Evolutionary conservation across 2,888 invertebrate genomes (phyloP).

Genomic region (Celastrina argiolus): DNA sequence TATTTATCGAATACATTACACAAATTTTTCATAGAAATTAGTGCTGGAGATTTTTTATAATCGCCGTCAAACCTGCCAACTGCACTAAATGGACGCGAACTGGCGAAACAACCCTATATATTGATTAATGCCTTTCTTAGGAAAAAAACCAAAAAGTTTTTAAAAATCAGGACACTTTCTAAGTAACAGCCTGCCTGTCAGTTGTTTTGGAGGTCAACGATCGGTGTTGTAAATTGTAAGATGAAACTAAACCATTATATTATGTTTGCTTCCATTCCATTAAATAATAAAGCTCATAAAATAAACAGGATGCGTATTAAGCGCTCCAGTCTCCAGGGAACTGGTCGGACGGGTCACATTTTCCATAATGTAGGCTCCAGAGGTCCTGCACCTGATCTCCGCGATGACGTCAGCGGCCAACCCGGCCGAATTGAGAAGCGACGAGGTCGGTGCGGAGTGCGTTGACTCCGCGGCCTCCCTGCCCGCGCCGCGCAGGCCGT

Average conservation of each 20-base stretch:
- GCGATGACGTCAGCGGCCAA: conserved; percentile 20
- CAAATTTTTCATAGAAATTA: too few species aligned
- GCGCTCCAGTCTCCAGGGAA: background rate
- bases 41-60: too few species aligned
- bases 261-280: too few species aligned
- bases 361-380: background rate
- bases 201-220: background rate
- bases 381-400: conserved; percentile 28
- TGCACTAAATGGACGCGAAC: too few species aligned
- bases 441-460: conserved; percentile 30
- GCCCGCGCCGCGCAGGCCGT: conserved; percentile 26
- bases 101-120: too few species aligned
- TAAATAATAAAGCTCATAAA: background rate
- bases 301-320: background rate
- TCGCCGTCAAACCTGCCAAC: too few species aligned
- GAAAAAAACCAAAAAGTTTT: too few species aligned
- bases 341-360: background rate
- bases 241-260: background rate
- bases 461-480: conserved; percentile 35
- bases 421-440: conserved; percentile 11
- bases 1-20: too few species aligned
- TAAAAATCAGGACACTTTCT: too few species aligned
- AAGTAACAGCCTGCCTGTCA: too few species aligned
- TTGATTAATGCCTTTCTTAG: too few species aligned
- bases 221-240: background rate